These are phyloP conservation scores for Diabrotica virgifera DNA, from an alignment of 1,140 invertebrate species.

Conservation along the genomic window DNA sequence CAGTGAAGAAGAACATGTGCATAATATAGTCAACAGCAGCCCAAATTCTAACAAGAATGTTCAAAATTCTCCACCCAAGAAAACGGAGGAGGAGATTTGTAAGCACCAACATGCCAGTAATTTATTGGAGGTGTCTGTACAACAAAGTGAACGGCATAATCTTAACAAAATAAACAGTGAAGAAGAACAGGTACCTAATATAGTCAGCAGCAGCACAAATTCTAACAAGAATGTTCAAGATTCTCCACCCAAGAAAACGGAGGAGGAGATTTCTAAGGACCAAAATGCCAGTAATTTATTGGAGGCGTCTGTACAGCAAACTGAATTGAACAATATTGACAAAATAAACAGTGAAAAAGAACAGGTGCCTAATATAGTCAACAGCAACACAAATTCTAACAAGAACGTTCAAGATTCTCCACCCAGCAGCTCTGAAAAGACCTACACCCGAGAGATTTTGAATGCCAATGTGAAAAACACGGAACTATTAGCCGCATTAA, in stretches of 20 bases:
- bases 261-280: neutral
- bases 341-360: too few species aligned
- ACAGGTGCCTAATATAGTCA: neutral
- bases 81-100: neutral
- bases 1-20: neutral
- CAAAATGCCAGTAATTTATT: neutral
- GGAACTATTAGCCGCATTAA: neutral
- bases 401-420: too few species aligned
- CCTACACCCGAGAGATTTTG: neutral
- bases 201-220: neutral
- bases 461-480: neutral
- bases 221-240: too few species aligned
- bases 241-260: neutral
- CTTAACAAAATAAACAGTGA: too few species aligned
- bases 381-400: neutral
- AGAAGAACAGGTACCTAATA: too few species aligned
- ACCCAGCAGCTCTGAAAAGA: neutral
- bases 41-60: neutral
- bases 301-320: too few species aligned
- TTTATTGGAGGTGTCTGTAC: too few species aligned
- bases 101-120: neutral
- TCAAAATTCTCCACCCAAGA: too few species aligned
- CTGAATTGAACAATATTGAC: too few species aligned
- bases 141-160: too few species aligned
- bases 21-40: neutral